A percentile compares a stretch with the other conserved stretches of the same genome.
These are phyloP conservation scores for Cyclargus thomasi DNA, from an alignment of 1,140 invertebrate species.

Conservation along the genomic window DNA sequence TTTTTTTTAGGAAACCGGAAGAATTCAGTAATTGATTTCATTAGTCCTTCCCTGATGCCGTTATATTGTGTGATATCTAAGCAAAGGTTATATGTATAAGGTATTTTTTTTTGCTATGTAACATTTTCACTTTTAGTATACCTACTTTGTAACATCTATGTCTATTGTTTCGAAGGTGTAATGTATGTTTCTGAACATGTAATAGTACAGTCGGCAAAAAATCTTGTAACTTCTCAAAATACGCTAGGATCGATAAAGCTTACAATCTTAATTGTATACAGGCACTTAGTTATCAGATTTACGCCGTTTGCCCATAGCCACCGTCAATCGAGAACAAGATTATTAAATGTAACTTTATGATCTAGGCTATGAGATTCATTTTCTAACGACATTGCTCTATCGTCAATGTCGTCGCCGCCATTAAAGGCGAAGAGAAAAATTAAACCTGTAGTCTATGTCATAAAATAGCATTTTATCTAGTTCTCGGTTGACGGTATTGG, in stretches of 20 bases:
- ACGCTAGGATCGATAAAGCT: background rate
- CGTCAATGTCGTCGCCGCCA: too few relatives aligned
- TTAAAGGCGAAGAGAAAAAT: too few relatives aligned
- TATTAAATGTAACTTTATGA: too few relatives aligned
- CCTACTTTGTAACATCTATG: background rate
- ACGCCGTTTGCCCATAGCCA: too few relatives aligned
- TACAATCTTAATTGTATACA: background rate
- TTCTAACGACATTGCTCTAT: too few relatives aligned
- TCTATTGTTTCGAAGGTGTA: background rate
- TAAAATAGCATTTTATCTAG: too few relatives aligned
- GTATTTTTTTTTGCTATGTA: background rate
- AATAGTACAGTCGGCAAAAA: conserved; percentile 1
- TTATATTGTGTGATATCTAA: background rate
- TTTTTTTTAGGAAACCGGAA: too few relatives aligned
- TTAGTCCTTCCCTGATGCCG: background rate
- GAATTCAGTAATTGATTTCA: background rate
- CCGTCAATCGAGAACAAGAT: too few relatives aligned
- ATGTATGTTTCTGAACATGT: conserved; percentile 1
- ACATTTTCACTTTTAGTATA: background rate
- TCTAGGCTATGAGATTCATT: too few relatives aligned
- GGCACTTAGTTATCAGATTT: background rate
- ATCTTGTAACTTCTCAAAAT: background rate
- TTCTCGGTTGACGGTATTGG: too few relatives aligned
- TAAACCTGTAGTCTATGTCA: too few relatives aligned
- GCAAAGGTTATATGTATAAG: background rate